A percentile compares a stretch with the other conserved stretches of the same genome.
These are phyloP conservation scores for Ormia ochracea DNA, from an alignment of 2,888 invertebrate genomes.

Conservation along the genomic window DNA sequence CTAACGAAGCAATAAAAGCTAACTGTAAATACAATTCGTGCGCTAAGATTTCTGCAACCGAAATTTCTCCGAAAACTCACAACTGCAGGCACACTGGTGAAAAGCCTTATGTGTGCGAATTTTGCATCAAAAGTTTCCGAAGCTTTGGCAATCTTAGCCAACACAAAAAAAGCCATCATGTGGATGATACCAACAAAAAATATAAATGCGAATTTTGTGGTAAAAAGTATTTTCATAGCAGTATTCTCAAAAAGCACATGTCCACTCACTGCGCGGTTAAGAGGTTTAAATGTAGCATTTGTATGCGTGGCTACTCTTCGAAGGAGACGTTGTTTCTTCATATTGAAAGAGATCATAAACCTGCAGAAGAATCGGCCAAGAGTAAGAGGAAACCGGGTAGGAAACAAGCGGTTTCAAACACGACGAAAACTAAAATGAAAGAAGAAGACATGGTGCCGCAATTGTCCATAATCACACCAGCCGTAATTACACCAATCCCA, in stretches of 20 bases:
- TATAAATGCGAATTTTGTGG: conserved; percentile 73
- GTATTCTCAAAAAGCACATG: conserved; percentile 72
- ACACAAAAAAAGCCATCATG: conserved; percentile 68
- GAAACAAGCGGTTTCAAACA: neutral
- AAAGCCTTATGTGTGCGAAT: conserved; percentile 71
- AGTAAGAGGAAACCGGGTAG: neutral
- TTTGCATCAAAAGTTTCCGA: conserved; percentile 71
- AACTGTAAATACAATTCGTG: conserved; percentile 67
- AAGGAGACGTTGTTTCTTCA: conserved; percentile 70
- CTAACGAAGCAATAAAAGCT: too few relatives aligned
- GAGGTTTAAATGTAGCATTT: conserved; percentile 70
- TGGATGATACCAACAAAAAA: conserved; percentile 68
- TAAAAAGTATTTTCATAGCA: conserved; percentile 72
- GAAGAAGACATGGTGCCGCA: neutral
- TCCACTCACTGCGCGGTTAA: conserved; percentile 72
- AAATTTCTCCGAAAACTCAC: conserved; percentile 71
- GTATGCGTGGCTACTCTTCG: conserved; percentile 71
- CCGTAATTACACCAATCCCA: neutral
- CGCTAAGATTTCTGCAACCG: conserved; percentile 72
- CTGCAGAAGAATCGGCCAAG: neutral
- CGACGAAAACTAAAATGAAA: too few relatives aligned
- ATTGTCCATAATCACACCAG: neutral
- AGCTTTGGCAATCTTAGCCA: conserved; percentile 73
- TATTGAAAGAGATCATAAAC: conserved; percentile 69
- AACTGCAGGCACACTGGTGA: conserved; percentile 73